Conservation (phyloP, 2,797 vertebrate species). For the Anableps anableps region DNA sequence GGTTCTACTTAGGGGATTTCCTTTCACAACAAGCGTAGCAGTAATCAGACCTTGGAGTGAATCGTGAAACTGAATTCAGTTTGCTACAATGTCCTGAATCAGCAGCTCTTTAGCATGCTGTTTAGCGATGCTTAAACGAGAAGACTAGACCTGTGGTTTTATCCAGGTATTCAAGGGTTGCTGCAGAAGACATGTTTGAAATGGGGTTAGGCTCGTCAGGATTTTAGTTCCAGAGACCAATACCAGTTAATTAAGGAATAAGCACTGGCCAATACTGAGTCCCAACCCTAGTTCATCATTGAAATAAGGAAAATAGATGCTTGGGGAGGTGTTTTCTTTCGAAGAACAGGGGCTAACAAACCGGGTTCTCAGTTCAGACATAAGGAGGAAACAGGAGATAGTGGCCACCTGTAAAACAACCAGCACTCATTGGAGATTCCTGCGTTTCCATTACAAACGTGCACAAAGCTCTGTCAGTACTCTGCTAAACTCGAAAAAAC, state of each 20-base stretch:
- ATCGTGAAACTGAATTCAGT: not conserved
- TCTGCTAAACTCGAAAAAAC: no score
- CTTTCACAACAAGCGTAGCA: not conserved
- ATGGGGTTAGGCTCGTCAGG: no score
- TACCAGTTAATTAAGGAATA: not conserved
- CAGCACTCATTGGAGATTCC: no score
- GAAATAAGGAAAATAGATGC: not conserved
- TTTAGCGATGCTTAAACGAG: not conserved
- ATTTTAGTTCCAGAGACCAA: not conserved
- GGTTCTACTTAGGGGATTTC: not conserved
- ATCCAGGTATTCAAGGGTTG: not conserved
- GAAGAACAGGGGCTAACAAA: no score
- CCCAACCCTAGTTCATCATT: not conserved
- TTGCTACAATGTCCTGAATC: not conserved
- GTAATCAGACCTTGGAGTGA: not conserved
- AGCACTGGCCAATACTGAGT: not conserved
- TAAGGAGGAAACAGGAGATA: no score
- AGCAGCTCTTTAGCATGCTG: not conserved
- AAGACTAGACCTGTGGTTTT: not conserved
- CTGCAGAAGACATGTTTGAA: not conserved
- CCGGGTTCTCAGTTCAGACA: no score
- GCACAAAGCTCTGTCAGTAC: no score
- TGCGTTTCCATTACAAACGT: no score
- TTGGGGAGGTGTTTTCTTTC: not conserved
- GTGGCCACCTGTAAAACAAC: no score